Percentiles rank a stretch among this genome's conserved stretches.
Conservation (phyloP, 1,140 invertebrate species). For the Drosophila parabipectinata region DNA sequence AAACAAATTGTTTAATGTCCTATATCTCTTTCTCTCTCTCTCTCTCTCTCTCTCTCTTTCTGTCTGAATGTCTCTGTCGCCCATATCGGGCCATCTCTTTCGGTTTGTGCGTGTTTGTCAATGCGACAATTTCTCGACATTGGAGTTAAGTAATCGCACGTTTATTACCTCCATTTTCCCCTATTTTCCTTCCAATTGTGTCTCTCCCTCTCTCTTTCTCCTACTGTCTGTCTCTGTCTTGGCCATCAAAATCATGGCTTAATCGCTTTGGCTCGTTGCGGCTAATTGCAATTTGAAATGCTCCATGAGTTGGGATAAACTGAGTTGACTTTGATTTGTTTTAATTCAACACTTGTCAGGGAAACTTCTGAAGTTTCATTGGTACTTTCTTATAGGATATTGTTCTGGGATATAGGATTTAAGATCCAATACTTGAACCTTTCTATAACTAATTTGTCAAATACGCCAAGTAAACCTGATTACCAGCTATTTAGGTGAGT, state of each 20-base stretch:
- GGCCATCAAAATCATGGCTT: conserved; percentile 47
- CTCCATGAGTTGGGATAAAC: conserved; percentile 15
- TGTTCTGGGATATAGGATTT: too few species aligned
- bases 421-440: too few species aligned
- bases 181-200: conserved; percentile 10
- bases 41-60: neutral
- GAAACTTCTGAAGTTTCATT: too few species aligned
- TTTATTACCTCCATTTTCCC: conserved; percentile 52
- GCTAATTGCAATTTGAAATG: conserved; percentile 64
- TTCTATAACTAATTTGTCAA: too few species aligned
- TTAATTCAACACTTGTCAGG: neutral
- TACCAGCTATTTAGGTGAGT: too few species aligned
- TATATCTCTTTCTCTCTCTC: conserved; percentile 18
- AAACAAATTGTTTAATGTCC: conserved; percentile 65
- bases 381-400: too few species aligned
- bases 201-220: neutral
- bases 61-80: neutral
- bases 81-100: neutral
- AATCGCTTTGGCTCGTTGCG: conserved; percentile 53
- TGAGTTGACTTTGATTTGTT: conserved; percentile 54
- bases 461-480: too few species aligned
- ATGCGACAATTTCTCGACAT: conserved; percentile 48
- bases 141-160: conserved; percentile 51
- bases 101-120: conserved; percentile 35
- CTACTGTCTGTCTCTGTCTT: conserved; percentile 14